phyloP scores from a whole-genome alignment of 1,140 invertebrate genomes.

The Carposina sasakii region DNA sequence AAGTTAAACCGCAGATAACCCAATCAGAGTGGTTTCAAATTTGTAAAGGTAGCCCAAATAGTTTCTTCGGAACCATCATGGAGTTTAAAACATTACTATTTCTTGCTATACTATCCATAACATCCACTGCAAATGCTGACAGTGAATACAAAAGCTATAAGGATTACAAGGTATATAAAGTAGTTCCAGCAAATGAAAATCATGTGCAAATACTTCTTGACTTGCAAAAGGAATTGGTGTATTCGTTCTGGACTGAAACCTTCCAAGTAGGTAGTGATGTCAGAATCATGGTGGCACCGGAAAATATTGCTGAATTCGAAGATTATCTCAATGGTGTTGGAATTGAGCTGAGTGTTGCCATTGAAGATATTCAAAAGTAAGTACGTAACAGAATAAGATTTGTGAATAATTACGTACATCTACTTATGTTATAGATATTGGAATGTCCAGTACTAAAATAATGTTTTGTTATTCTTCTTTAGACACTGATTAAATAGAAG shows the following conservation, averaged over 20 bases:
- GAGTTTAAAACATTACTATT: slow-evolving; percentile 21
- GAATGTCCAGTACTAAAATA: too few relatives aligned
- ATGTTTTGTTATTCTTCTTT: too few relatives aligned
- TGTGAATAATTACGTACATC: too few relatives aligned
- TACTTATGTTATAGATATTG: too few relatives aligned
- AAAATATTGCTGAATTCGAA: slow-evolving; percentile 28
- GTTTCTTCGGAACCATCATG: too few relatives aligned
- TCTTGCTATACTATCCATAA: slow-evolving; percentile 8
- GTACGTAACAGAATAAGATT: too few relatives aligned
- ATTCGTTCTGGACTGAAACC: slow-evolving; percentile 36
- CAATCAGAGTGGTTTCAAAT: too few relatives aligned
- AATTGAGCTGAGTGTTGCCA: slow-evolving; percentile 23
- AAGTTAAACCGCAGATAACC: too few relatives aligned
- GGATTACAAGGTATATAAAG: slow-evolving; percentile 66
- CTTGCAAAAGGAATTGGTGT: slow-evolving; percentile 25
- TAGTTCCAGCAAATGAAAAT: slow-evolving; percentile 44
- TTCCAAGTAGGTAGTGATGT: slow-evolving; percentile 24
- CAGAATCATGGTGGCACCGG: slow-evolving; percentile 38
- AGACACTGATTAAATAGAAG: too few relatives aligned
- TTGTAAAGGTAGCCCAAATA: too few relatives aligned
- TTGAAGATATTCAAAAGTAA: slow-evolving; percentile 60
- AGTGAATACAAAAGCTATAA: slow-evolving; percentile 51
- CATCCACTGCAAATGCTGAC: slow-evolving; percentile 28
- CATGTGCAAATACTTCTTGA: slow-evolving; percentile 30
- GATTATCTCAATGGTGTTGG: slow-evolving; percentile 21